These are phyloP conservation scores for Myotis daubentonii DNA, from an alignment of 2,797 vertebrate species.

Conservation along the genomic window DNA sequence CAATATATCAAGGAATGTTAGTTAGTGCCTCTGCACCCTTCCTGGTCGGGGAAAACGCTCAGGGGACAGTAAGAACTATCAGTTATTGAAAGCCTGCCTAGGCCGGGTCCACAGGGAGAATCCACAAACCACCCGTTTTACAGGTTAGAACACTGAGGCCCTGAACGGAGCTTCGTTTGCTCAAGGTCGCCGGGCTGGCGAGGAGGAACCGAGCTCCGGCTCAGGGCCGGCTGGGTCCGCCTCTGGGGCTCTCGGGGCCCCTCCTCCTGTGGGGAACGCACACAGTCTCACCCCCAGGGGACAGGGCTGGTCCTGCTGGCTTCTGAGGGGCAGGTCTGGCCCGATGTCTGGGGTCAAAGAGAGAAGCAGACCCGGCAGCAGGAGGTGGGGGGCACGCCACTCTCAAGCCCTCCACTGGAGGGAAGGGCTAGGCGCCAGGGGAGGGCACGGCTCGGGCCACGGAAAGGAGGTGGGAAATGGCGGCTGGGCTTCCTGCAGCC, in stretches of 20 bases:
- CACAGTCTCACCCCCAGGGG: neutral
- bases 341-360: neutral
- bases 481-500: neutral
- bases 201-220: neutral
- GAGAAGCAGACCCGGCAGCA: fast-evolving
- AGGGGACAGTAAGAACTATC: neutral
- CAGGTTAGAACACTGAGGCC: neutral
- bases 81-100: neutral
- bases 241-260: neutral
- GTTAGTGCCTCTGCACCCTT: neutral
- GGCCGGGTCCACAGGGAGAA: fast-evolving
- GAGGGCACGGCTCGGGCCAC: neutral
- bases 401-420: neutral
- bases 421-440: fast-evolving
- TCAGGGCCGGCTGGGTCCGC: neutral
- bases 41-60: fast-evolving
- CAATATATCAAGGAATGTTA: neutral
- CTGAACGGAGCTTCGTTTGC: neutral
- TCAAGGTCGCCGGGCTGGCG: neutral
- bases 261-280: neutral
- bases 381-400: fast-evolving
- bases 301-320: neutral
- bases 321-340: neutral
- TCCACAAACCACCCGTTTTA: neutral
- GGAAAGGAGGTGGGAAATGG: neutral